Conservation (phyloP, 2,797 vertebrate species). For the Melanotaenia parkinsoni region DNA sequence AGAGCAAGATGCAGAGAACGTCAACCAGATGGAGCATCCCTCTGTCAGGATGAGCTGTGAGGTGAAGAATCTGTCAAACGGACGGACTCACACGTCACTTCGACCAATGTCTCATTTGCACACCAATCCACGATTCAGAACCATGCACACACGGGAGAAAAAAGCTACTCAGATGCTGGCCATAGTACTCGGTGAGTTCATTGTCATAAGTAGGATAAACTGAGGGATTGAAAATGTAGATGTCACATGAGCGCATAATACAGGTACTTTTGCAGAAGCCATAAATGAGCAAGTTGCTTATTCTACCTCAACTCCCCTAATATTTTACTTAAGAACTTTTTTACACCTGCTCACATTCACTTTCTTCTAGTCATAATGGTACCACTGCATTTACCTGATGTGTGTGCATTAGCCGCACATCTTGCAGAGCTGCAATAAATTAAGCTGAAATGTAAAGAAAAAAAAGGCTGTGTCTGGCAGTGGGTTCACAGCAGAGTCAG, state of each 20-base stretch:
- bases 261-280: conserved; percentile 9
- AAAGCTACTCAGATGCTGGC: conserved; percentile 96
- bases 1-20: conserved; percentile 47
- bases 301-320: conserved; percentile 1
- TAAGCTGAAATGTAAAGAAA: conserved; percentile 44
- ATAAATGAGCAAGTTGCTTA: not conserved
- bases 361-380: not conserved
- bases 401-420: conserved; percentile 22
- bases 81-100: conserved; percentile 85
- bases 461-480: conserved; percentile 11
- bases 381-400: conserved; percentile 13
- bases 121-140: conserved; percentile 77
- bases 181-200: conserved; percentile 93
- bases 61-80: conserved; percentile 87
- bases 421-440: conserved; percentile 48
- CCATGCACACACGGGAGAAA: conserved; percentile 90
- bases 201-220: conserved; percentile 11
- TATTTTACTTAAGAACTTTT: conserved; percentile 14
- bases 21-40: conserved; percentile 49
- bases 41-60: conserved; percentile 81
- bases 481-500: conserved; percentile 32
- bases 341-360: conserved; percentile 11
- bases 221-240: conserved; percentile 38
- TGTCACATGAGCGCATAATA: conserved; percentile 25
- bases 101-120: conserved; percentile 66